Evolutionary conservation across 53 echinoderm and acorn worm species (phyloP).

Genomic region (Holothuria scabra): DNA sequence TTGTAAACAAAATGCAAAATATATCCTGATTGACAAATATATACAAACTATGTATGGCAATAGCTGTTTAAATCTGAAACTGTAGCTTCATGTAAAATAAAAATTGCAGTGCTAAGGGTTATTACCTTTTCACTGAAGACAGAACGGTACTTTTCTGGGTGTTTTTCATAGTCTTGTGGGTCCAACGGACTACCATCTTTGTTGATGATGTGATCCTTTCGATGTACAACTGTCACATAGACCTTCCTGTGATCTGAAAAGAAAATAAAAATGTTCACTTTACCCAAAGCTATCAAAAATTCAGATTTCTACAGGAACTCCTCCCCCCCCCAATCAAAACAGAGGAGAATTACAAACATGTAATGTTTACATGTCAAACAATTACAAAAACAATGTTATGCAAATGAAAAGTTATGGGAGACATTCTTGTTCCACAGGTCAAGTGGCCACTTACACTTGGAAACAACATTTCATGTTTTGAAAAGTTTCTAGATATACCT

Average conservation of each 20-base stretch:
- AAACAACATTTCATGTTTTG: too few relatives aligned
- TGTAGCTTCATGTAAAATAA: not conserved
- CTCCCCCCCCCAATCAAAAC: too few relatives aligned
- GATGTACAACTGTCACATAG: slow-evolving; percentile 85
- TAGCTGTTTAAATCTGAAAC: not conserved
- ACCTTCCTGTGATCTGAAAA: slow-evolving; percentile 83
- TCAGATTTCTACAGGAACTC: too few relatives aligned
- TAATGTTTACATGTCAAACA: too few relatives aligned
- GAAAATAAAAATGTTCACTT: not conserved
- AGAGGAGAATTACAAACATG: too few relatives aligned
- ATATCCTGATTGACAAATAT: too few relatives aligned
- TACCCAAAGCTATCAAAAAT: not conserved
- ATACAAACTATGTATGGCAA: too few relatives aligned
- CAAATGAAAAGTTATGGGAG: too few relatives aligned
- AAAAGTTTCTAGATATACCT: too few relatives aligned
- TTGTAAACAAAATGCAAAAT: not conserved
- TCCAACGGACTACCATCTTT: slow-evolving; percentile 81
- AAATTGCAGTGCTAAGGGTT: not conserved
- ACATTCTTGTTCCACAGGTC: too few relatives aligned
- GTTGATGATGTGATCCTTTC: slow-evolving; percentile 85
- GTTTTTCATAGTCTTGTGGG: slow-evolving; percentile 72
- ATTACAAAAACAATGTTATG: too few relatives aligned
- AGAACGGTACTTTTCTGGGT: slow-evolving; percentile 91
- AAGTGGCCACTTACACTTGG: not conserved
- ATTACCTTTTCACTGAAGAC: slow-evolving; percentile 86